Percentiles rank a stretch among this genome's conserved stretches.
These are phyloP conservation scores for Manduca sexta DNA, from an alignment of 1,140 invertebrate species.

Conservation along the genomic window DNA sequence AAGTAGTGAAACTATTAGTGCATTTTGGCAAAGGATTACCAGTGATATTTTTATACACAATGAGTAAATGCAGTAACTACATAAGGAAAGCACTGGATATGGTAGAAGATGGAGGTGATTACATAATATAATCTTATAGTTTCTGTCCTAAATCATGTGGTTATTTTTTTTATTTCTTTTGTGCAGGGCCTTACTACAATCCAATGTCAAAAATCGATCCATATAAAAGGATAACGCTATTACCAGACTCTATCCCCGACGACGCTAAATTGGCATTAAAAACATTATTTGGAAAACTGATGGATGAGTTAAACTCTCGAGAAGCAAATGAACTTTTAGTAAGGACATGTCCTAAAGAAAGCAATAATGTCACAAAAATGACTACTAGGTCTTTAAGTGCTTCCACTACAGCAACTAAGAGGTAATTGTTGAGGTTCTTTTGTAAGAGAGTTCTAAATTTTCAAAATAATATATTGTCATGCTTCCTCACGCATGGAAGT, in stretches of 20 bases:
- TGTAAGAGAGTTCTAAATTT: constrained; percentile 1
- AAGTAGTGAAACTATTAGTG: constrained; percentile 82
- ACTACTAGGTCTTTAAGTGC: constrained; percentile 56
- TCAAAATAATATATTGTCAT: not conserved
- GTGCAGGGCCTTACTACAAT: constrained; percentile 71
- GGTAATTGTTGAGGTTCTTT: constrained; percentile 32
- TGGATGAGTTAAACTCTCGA: constrained; percentile 81
- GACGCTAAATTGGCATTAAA: constrained; percentile 79
- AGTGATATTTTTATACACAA: constrained; percentile 85
- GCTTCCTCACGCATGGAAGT: no score
- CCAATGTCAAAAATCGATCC: constrained; percentile 76
- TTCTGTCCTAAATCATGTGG: constrained; percentile 5
- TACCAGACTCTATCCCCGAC: constrained; percentile 80
- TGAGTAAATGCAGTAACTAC: constrained; percentile 76
- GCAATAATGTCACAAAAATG: constrained; percentile 56
- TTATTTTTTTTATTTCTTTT: constrained; percentile 13
- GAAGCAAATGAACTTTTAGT: constrained; percentile 89
- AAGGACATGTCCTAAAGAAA: constrained; percentile 79
- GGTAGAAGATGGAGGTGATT: constrained; percentile 80
- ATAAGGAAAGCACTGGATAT: constrained; percentile 82
- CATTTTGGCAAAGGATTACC: constrained; percentile 83
- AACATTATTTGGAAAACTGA: constrained; percentile 76
- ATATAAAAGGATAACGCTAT: constrained; percentile 83
- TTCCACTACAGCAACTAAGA: constrained; percentile 40
- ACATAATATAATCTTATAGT: not conserved